Evolutionary conservation across 2,888 invertebrate genomes (phyloP), one percentile per base, ranked within the genome.

Genomic region (Brachyptera risi): DNA sequence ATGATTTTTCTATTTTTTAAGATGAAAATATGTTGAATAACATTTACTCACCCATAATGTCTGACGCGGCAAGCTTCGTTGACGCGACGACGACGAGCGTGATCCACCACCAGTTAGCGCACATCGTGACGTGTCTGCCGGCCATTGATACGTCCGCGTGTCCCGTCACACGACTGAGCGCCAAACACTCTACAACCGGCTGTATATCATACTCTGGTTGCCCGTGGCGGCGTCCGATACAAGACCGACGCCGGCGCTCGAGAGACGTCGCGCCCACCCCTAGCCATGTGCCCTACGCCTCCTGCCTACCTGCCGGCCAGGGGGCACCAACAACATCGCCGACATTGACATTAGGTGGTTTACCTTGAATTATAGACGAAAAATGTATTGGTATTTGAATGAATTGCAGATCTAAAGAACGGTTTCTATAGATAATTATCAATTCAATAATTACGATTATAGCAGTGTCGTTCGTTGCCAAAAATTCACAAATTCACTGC

Each of bases 41-140:
- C 21, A 11, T 23, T 13, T 37, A 54, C 54, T 54, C 35, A 54
- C 54, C 54, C 54, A 54, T 54, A 38, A 54, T 54, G 54, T 54
- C 54, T 4, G 54, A 21, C 37, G 35, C 54, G 4, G 24, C 47
- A n/a, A 47, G 24, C 11, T 24, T n/a, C n/a, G n/a, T n/a, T 13
- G 47, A 47, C 47, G 47, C 47, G 47, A 47, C 44, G 44, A 17
- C 44, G 44, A 17, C 23, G 23, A 15, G 21, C 21, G 23, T 11
- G 11, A 19, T 37, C 19, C 19, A 24, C 23, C 54, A 54, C 54
- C 51, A 17, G 35, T 15, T 15, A 31, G 51, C 51, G 35, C 38
- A 54, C 54, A 54, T 54, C 19, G 35, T 19, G 2, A 15, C 37
- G 3, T n/a, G n/a, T n/a, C n/a, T n/a, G n/a, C n/a, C n/a, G n/a